These are phyloP conservation scores for Orthosia incerta DNA, from an alignment of 2,888 invertebrate species.

Conservation along the genomic window DNA sequence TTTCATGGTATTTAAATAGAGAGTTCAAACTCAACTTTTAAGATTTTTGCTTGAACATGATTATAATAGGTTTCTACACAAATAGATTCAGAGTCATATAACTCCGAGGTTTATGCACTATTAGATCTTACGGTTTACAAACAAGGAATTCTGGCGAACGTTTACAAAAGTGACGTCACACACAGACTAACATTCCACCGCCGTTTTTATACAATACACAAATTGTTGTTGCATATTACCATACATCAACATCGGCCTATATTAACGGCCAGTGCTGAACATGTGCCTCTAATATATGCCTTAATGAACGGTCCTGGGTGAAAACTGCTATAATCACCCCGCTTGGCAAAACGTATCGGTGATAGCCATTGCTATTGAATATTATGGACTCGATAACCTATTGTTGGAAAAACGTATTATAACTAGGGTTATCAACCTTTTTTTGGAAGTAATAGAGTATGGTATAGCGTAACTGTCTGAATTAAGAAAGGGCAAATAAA, in stretches of 20 bases:
- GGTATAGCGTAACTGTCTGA: too few species aligned
- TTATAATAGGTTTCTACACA: neutral
- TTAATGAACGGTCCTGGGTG: slow-evolving; percentile 19
- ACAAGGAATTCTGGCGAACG: slow-evolving; percentile 40
- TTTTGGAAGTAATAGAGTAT: too few species aligned
- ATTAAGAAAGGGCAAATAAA: too few species aligned
- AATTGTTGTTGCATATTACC: slow-evolving; percentile 37
- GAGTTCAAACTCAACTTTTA: too few species aligned
- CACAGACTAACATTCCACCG: slow-evolving; percentile 36
- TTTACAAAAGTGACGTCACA: slow-evolving; percentile 48
- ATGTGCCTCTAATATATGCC: slow-evolving; percentile 42
- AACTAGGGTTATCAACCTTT: too few species aligned
- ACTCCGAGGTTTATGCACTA: neutral
- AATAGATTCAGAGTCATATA: neutral
- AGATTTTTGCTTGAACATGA: neutral
- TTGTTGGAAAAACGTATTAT: slow-evolving; percentile 35
- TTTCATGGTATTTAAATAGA: too few species aligned
- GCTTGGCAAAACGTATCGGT: slow-evolving; percentile 34
- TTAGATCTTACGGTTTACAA: neutral
- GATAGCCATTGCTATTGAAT: slow-evolving; percentile 27
- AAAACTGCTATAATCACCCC: slow-evolving; percentile 28
- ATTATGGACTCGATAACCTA: slow-evolving; percentile 26
- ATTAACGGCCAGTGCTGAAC: slow-evolving; percentile 20
- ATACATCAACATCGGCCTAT: slow-evolving; percentile 27
- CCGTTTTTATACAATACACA: slow-evolving; percentile 48